These are phyloP conservation scores for Tolypeutes matacus DNA, from an alignment of 2,797 vertebrate species.

Conservation along the genomic window DNA sequence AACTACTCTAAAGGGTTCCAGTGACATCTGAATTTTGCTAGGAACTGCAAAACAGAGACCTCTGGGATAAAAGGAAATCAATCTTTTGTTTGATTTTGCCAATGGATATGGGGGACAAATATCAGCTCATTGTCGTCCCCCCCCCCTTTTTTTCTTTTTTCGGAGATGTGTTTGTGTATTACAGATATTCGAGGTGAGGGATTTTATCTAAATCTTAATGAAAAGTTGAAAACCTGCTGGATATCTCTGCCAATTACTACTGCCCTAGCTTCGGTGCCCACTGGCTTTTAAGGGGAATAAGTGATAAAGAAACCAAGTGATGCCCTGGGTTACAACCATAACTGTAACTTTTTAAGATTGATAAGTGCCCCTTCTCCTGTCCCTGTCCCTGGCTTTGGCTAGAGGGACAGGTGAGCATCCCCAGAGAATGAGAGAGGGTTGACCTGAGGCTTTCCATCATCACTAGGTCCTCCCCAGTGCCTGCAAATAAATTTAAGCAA, in stretches of 20 bases:
- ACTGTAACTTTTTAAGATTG: not conserved
- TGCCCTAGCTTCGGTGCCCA: not conserved
- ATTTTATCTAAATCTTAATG: not conserved
- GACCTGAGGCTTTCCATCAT: not conserved
- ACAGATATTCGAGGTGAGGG: not conserved
- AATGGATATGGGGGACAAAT: not conserved
- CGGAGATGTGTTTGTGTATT: not conserved
- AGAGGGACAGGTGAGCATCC: not conserved
- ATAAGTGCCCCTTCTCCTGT: not conserved
- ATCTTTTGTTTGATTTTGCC: not conserved
- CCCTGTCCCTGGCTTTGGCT: not conserved
- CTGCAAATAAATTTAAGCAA: constrained; percentile 21
- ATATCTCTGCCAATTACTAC: not conserved
- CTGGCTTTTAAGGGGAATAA: no score
- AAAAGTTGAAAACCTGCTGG: not conserved
- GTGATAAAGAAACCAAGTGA: not conserved
- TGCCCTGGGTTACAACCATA: not conserved
- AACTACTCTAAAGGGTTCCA: not conserved
- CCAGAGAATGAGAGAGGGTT: not conserved
- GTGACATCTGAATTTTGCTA: not conserved
- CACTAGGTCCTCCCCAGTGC: not conserved
- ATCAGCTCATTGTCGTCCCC: not conserved
- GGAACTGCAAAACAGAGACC: not conserved
- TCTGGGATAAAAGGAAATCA: not conserved
- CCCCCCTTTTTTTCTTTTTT: not conserved